Base-by-base conservation (phyloP, 1,140 invertebrate genomes). In the Penaeus indicus region DNA sequence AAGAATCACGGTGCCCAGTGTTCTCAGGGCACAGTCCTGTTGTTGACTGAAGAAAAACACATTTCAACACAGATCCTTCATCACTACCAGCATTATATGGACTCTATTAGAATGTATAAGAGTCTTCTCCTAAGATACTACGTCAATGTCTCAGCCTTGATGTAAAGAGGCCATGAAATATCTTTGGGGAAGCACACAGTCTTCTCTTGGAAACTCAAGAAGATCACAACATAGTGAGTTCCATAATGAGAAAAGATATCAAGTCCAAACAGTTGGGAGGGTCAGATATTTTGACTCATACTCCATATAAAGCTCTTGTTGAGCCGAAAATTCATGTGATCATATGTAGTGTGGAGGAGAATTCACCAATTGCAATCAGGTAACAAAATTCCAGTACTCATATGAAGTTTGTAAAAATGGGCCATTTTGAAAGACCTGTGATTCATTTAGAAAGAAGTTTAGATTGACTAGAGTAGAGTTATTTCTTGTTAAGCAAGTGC, bases 401-500 rank as follows among this genome's bases (percentile, higher is more conserved):
- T 54, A 54, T 54, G 54, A 54, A 54, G 54, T 54, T 54, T 54
- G 54, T 54, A 54, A 54, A 54, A 54, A 54, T 84, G 82, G 84
- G 84, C 69, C 67, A 61, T 85, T 47, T 61, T 85, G 69, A 60
- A 75, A 82, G 86, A 88, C 86, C 86, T 88, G 86, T 88, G 86
- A 88, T 88, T 88, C 80, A 75, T 32, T 79, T 88, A 88, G 86
- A 88, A 69, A 88, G 63, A 83, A 83, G 47, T 83, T 61, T 86
- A 86, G 85, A 86, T 79, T 88, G 86, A 83, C 61, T 88, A 83
- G 79, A 72, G 42, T 88, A 88, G 81, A 77, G 67, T 88, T 88
- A 78, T 77, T 88, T 83, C 38, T 54, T 78, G 80, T 88, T 64
- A 63, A 84, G 82, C 82, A 88, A 88, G 87, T 84, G 87, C 81